A percentile compares a stretch with the other conserved stretches of the same genome.
phyloP scores from a whole-genome alignment of 2,888 invertebrate species.

The Chrysolina oricalcia region DNA sequence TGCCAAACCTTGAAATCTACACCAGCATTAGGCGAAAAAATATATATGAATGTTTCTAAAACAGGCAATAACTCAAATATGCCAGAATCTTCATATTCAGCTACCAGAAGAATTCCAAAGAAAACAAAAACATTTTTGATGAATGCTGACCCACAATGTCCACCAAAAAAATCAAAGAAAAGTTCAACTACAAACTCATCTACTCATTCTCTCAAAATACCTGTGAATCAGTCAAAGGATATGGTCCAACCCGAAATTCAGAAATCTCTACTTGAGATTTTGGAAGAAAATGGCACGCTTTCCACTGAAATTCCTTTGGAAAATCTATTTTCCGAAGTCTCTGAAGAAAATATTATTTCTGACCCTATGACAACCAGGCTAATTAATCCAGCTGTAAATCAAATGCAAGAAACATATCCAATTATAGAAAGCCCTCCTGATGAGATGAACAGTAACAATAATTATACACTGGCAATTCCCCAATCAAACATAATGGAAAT shows the following conservation, averaged over 20 bases:
- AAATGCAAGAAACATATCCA: neutral
- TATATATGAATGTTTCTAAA: no score
- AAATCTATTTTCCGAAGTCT: neutral
- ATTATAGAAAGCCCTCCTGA: conserved; percentile 16
- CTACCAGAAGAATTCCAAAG: neutral
- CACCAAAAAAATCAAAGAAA: neutral
- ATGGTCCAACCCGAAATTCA: neutral
- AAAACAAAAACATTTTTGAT: neutral
- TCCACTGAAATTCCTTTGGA: neutral
- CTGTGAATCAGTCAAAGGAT: neutral
- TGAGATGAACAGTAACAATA: neutral
- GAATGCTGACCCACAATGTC: neutral
- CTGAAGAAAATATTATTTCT: neutral
- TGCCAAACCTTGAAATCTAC: neutral
- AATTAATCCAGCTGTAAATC: neutral
- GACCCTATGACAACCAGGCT: neutral
- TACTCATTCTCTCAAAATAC: neutral
- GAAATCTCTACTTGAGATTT: neutral
- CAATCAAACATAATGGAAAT: neutral
- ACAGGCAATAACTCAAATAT: neutral
- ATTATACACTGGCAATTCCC: neutral
- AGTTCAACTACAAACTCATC: neutral
- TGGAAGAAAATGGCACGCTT: neutral
- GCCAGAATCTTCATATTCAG: neutral
- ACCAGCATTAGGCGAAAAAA: no score